phyloP scores from a whole-genome alignment of 1,140 invertebrate species.

The Hesperophylax magnus region DNA sequence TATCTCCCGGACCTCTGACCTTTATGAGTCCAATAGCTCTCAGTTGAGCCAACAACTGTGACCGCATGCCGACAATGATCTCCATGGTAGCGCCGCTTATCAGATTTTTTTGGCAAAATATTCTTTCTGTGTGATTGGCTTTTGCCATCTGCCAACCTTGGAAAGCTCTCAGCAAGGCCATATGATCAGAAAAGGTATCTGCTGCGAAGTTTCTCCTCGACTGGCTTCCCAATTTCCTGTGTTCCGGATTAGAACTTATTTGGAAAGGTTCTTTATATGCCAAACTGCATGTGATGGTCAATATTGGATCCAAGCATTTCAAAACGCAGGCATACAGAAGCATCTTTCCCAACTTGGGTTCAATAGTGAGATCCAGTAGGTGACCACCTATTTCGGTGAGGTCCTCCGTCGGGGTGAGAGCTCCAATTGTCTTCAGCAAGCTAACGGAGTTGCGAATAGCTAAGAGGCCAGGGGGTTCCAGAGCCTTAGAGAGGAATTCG shows the following conservation, averaged over 20 bases:
- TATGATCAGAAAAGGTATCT: constrained; percentile 91
- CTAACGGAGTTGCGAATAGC: constrained; percentile 84
- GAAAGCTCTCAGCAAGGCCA: constrained; percentile 88
- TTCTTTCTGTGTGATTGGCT: constrained; percentile 76
- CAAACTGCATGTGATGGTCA: constrained; percentile 92
- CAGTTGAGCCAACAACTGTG: constrained; percentile 88
- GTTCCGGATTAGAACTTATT: constrained; percentile 78
- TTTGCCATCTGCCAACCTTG: constrained; percentile 83
- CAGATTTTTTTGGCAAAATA: constrained; percentile 86
- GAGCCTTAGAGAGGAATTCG: constrained; percentile 84
- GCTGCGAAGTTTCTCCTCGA: constrained; percentile 81
- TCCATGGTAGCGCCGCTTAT: constrained; percentile 89
- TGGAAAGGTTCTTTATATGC: constrained; percentile 89
- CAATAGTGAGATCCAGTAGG: constrained; percentile 90
- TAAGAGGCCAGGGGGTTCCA: constrained; percentile 87
- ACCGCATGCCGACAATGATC: constrained; percentile 84
- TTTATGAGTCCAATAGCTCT: constrained; percentile 88
- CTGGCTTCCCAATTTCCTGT: constrained; percentile 74
- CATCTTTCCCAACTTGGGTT: constrained; percentile 93
- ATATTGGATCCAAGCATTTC: constrained; percentile 94
- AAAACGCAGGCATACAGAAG: constrained; percentile 91
- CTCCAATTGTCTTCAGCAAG: constrained; percentile 86
- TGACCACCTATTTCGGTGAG: constrained; percentile 86
- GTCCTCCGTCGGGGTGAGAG: constrained; percentile 85
- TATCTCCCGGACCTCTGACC: constrained; percentile 80